Percentiles rank a stretch among this genome's conserved stretches.
phyloP scores from a whole-genome alignment of 92 coral and sea anemone species.

The Montipora capitata region DNA sequence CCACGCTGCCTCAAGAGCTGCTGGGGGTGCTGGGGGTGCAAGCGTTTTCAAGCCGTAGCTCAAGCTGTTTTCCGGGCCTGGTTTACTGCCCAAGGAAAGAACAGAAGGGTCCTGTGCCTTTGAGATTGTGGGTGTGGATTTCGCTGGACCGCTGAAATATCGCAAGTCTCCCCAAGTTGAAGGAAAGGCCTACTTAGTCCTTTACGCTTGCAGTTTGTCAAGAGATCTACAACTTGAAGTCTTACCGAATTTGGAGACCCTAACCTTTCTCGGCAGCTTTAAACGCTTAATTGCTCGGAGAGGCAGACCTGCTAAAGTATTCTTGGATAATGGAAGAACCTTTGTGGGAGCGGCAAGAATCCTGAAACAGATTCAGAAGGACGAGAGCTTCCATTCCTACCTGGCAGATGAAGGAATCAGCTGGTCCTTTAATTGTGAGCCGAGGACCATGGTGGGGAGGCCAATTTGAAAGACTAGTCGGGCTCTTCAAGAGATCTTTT shows the following conservation, averaged over 20 bases:
- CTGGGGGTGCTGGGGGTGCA: conserved; percentile 11
- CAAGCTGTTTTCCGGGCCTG: conserved; percentile 38
- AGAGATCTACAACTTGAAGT: conserved; percentile 34
- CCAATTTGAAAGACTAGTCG: too few species aligned
- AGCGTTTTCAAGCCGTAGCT: conserved; percentile 31
- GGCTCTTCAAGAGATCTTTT: conserved; percentile 46
- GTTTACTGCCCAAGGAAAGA: conserved; percentile 30
- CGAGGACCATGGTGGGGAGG: conserved; percentile 35
- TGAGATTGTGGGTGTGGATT: conserved; percentile 41
- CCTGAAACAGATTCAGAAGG: conserved; percentile 15
- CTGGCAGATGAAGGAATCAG: conserved; percentile 26
- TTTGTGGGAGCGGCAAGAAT: conserved; percentile 50
- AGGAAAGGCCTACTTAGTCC: conserved; percentile 35
- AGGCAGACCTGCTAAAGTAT: conserved; percentile 27
- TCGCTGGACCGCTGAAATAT: conserved; percentile 43
- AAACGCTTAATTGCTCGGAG: conserved; percentile 31
- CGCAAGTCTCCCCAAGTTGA: conserved; percentile 13
- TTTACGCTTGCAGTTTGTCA: conserved; percentile 51
- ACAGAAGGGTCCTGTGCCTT: conserved; percentile 30
- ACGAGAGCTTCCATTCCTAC: conserved; percentile 33
- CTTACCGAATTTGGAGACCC: conserved; percentile 22
- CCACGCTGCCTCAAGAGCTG: background rate
- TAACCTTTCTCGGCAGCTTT: conserved; percentile 25
- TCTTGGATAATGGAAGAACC: conserved; percentile 48
- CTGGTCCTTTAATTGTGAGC: conserved; percentile 38